Base-by-base conservation (phyloP, 2,113 vertebrate genomes). In the Helogale parvula region DNA sequence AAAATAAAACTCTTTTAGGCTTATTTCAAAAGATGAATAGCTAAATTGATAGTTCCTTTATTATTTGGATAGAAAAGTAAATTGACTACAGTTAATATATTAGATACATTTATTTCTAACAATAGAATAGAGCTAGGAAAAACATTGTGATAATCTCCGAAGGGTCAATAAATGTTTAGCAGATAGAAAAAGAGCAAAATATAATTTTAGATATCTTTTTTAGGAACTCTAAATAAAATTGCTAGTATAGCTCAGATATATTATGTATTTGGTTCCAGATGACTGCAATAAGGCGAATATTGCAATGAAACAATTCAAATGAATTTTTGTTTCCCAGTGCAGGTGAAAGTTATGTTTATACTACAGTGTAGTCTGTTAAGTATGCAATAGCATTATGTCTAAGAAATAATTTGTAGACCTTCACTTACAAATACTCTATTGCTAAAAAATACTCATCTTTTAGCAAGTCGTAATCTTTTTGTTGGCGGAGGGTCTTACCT, bases 81-180 rank as follows among this genome's bases (percentile, higher is more conserved):
- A 71, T 94, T 9, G 83, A 88, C 80, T 92, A 85, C 57, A 57
- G 79, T 88, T 93, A 96, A 14, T 41, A 17, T 84, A 12, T 88
- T 90, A 69, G 82, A n/a, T 81, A 29, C 35, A 79, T 95, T 96
- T 96, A 76, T 65, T 97, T 97, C 88, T 87, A 45, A 66, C 69
- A 94, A 90, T 88, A 93, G 80, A 71, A 54, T 27, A 31, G 4
- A 94, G 66, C 29, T 93, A 81, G 83, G 45, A 72, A 71, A 95
- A 96, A 69, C 63, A 83, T 31, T 77, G 35, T 76, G 52, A 87
- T 82, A 81, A 83, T 95, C 76, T 97, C 72, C 92, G 80, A 90
- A 81, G 17, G 27, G 41, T 65, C 87, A 68, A 77, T 88, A 45
- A 96, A 57, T 86, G 45, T 95, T 92, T 68, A 93, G 12, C 23